Conservation (phyloP, 2,797 vertebrate genomes). For the Cossypha niveicapilla region DNA sequence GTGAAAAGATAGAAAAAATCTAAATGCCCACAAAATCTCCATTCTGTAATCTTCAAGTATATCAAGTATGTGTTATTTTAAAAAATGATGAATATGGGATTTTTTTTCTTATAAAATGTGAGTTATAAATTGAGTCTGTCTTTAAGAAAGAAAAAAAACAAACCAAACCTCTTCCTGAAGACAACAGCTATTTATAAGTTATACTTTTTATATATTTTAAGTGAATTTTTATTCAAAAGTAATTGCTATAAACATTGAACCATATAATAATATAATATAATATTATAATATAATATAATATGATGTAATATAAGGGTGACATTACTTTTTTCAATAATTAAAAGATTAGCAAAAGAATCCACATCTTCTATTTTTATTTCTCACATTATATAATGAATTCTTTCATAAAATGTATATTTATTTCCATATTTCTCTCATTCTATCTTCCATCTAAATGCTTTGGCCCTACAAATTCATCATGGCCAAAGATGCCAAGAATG, state of each 20-base stretch:
- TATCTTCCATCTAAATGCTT: not conserved
- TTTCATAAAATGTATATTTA: not conserved
- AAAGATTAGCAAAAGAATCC: not conserved
- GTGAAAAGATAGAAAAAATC: not conserved
- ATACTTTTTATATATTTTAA: not conserved
- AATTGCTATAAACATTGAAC: not conserved
- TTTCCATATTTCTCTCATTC: not conserved
- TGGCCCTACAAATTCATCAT: not conserved
- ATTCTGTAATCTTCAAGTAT: not conserved
- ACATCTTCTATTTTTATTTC: not conserved
- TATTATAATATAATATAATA: not conserved
- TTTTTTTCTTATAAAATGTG: not conserved
- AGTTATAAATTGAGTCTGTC: not conserved
- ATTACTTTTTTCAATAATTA: not conserved
- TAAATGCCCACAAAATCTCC: not conserved
- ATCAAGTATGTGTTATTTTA: not conserved
- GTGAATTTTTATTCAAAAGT: not conserved
- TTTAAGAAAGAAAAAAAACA: not conserved
- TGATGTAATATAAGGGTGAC: not conserved
- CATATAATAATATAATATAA: not conserved
- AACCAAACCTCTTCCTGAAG: not conserved
- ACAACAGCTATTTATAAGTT: not conserved
- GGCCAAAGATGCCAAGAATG: not conserved
- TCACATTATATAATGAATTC: not conserved
- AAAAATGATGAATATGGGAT: rapidly evolving